Conservation (phyloP, 2,888 invertebrate genomes). For the Tetragonula carbonaria region DNA sequence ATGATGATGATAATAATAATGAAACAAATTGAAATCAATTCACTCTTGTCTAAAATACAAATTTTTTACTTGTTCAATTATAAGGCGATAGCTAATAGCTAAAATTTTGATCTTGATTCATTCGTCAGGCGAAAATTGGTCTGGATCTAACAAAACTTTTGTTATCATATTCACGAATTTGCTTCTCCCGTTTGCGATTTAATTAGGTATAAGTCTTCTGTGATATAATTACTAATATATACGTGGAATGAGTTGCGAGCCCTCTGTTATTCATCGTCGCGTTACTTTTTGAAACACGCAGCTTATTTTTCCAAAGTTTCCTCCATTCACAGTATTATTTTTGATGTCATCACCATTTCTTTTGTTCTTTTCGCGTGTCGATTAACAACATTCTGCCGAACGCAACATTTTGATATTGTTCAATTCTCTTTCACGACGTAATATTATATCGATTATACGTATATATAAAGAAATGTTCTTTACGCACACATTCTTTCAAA, state of each 20-base stretch:
- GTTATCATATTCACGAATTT: neutral
- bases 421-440: neutral
- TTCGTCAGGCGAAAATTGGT: neutral
- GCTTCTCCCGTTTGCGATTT: neutral
- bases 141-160: neutral
- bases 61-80: neutral
- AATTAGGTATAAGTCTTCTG: neutral
- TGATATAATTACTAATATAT: neutral
- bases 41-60: neutral
- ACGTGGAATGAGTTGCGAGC: neutral
- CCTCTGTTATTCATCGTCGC: slow-evolving; percentile 1
- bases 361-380: neutral
- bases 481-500: too few relatives aligned
- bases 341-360: too few relatives aligned
- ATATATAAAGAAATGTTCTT: too few relatives aligned
- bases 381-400: neutral
- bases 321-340: too few relatives aligned
- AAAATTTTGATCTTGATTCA: neutral
- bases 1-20: too few relatives aligned
- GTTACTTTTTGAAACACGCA: neutral
- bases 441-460: too few relatives aligned
- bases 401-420: neutral
- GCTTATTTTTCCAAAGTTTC: neutral
- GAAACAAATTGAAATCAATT: too few relatives aligned
- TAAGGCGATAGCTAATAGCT: neutral